phyloP scores from a whole-genome alignment of 2,888 invertebrate species.

The Agriopis leucophaearia region DNA sequence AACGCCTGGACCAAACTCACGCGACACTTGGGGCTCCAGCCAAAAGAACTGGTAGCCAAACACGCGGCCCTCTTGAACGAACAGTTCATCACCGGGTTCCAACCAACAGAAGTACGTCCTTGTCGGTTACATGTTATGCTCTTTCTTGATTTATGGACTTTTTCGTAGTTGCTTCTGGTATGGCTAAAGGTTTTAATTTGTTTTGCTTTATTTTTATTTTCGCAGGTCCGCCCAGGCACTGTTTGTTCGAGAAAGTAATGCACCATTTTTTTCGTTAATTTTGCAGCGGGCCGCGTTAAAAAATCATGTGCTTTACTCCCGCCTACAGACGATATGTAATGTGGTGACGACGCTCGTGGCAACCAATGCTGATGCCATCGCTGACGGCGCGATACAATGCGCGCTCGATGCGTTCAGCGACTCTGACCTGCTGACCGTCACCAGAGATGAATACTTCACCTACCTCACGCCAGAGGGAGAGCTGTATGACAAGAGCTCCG shows the following conservation, averaged over 20 bases:
- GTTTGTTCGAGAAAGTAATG: constrained; percentile 7
- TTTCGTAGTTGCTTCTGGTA: not conserved
- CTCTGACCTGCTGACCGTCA: constrained; percentile 89
- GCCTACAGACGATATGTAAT: constrained; percentile 87
- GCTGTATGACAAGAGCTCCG: constrained; percentile 93
- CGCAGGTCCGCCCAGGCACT: constrained; percentile 8
- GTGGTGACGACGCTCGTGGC: constrained; percentile 90
- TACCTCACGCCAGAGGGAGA: constrained; percentile 94
- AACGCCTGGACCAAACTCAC: constrained; percentile 90
- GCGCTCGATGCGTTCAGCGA: constrained; percentile 88
- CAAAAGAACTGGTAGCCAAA: constrained; percentile 87
- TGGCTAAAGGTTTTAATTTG: not conserved
- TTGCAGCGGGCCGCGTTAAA: constrained; percentile 14
- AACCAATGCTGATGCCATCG: constrained; percentile 88
- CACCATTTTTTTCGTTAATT: constrained; percentile 3
- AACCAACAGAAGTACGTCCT: constrained; percentile 67
- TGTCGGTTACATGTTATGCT: not conserved
- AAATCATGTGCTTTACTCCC: constrained; percentile 19
- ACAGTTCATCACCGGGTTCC: constrained; percentile 86
- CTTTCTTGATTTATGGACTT: not conserved
- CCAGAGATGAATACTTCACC: constrained; percentile 87
- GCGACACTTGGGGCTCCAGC: constrained; percentile 85
- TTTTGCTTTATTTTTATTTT: constrained; percentile 5
- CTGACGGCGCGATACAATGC: constrained; percentile 88
- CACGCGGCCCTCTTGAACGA: constrained; percentile 87